Evolutionary conservation across 1,140 invertebrate genomes (phyloP).

Genomic region (Drosophila ironensis): DNA sequence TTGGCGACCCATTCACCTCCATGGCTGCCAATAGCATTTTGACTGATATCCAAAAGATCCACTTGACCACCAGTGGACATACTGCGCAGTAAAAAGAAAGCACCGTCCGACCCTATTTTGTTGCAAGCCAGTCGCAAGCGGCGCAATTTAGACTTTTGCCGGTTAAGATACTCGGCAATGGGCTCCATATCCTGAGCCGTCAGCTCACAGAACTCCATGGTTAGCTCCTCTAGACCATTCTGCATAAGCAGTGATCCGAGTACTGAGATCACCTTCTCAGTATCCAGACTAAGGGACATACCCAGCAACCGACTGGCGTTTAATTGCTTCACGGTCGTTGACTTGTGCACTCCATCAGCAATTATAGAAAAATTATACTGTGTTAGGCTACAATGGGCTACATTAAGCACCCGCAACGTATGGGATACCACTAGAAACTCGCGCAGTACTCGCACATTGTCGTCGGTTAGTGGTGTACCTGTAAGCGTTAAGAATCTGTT

Average conservation of each 20-base stretch:
- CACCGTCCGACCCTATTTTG: conserved; percentile 53
- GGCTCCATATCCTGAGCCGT: conserved; percentile 61
- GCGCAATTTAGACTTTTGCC: conserved; percentile 2
- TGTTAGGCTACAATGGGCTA: conserved; percentile 48
- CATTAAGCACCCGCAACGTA: conserved; percentile 48
- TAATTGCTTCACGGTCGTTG: conserved; percentile 26
- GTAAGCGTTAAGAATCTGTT: too few relatives aligned
- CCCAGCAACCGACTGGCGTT: conserved; percentile 48
- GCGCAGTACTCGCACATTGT: conserved; percentile 25
- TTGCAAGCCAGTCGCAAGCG: conserved; percentile 53
- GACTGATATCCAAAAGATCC: conserved; percentile 53
- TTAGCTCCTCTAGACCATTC: conserved; percentile 46
- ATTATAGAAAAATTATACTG: conserved; percentile 67
- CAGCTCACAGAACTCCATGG: conserved; percentile 58
- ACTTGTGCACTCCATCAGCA: conserved; percentile 69
- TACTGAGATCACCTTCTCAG: conserved; percentile 54
- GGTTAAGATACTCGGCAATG: conserved; percentile 53
- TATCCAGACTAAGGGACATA: conserved; percentile 40
- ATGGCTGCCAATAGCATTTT: conserved; percentile 56
- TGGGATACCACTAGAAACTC: conserved; percentile 42
- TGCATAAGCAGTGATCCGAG: conserved; percentile 62
- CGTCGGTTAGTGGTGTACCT: conserved; percentile 45
- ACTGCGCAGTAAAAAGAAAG: conserved; percentile 46
- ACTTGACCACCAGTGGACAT: conserved; percentile 18
- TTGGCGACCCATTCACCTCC: conserved; percentile 62